Conservation (phyloP, 2,113 vertebrate genomes). For the Pangasianodon hypophthalmus region DNA sequence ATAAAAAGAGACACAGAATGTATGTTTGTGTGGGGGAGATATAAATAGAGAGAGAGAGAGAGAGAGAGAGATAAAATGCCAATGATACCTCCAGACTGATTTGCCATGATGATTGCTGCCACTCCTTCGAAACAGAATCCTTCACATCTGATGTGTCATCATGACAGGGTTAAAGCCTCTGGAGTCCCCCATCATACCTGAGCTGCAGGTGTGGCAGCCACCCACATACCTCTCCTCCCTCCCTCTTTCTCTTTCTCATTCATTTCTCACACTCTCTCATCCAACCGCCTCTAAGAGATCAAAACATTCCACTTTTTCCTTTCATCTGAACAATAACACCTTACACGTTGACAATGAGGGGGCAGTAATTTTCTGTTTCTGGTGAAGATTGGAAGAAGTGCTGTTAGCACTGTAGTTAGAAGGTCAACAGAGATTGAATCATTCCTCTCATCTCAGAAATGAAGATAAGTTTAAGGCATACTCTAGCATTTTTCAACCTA, state of each 20-base stretch:
- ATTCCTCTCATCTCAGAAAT: background rate
- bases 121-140: conserved; percentile 15
- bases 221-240: conserved; percentile 18
- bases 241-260: background rate
- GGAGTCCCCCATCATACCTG: conserved; percentile 26
- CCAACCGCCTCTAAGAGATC: conserved; percentile 11
- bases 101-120: conserved; percentile 13
- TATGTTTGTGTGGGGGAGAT: background rate
- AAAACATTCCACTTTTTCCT: conserved; percentile 39
- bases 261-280: background rate
- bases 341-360: background rate
- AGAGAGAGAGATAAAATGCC: background rate
- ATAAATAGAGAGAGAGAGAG: background rate
- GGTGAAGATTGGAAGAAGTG: background rate
- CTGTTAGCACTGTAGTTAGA: conserved; percentile 10
- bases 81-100: conserved; percentile 8
- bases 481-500: background rate
- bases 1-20: too few species aligned
- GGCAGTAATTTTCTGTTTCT: conserved; percentile 14
- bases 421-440: background rate
- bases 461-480: background rate
- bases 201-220: conserved; percentile 33
- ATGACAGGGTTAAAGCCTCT: background rate
- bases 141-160: conserved; percentile 4
- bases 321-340: conserved; percentile 24